Conservation (phyloP, 92 coral and sea anemone species). For the Epizoanthus fatuus region DNA sequence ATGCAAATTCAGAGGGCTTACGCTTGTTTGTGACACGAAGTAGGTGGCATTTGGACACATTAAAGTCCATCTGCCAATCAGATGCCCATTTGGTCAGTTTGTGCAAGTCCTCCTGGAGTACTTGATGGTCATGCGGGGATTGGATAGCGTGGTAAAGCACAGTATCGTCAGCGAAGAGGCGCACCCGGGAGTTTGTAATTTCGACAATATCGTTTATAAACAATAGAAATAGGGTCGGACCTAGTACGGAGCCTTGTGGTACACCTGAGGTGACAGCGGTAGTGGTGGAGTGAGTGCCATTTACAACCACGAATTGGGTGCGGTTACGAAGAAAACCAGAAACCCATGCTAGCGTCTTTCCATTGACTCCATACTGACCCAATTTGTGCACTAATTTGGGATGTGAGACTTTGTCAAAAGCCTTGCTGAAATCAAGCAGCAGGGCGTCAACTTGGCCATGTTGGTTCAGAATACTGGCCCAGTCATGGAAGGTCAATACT, state of each 20-base stretch:
- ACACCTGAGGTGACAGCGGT: slow-evolving; percentile 14
- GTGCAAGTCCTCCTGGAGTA: no score
- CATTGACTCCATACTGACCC: slow-evolving; percentile 25
- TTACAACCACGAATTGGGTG: slow-evolving; percentile 12
- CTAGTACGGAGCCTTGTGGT: slow-evolving; percentile 22
- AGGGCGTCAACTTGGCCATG: slow-evolving; percentile 38
- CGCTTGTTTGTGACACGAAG: no score
- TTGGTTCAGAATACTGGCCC: slow-evolving; percentile 35
- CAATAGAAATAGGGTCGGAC: slow-evolving; percentile 24
- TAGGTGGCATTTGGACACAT: no score
- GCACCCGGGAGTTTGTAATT: no score
- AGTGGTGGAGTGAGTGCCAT: background rate
- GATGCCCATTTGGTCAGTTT: no score
- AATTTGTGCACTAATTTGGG: slow-evolving; percentile 32
- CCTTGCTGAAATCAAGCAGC: slow-evolving; percentile 42
- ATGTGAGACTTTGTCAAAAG: slow-evolving; percentile 54
- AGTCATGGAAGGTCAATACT: slow-evolving; percentile 37
- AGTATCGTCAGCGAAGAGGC: no score
- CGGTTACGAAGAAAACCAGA: slow-evolving; percentile 31
- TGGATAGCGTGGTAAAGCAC: no score
- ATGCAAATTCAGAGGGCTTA: no score
- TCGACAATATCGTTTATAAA: slow-evolving; percentile 8
- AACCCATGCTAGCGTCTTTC: slow-evolving; percentile 49
- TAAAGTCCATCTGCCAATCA: no score
- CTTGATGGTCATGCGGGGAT: no score